A percentile compares a stretch with the other conserved stretches of the same genome.
phyloP scores from a whole-genome alignment of 2,888 invertebrate genomes.

The Aphidius colemani region DNA sequence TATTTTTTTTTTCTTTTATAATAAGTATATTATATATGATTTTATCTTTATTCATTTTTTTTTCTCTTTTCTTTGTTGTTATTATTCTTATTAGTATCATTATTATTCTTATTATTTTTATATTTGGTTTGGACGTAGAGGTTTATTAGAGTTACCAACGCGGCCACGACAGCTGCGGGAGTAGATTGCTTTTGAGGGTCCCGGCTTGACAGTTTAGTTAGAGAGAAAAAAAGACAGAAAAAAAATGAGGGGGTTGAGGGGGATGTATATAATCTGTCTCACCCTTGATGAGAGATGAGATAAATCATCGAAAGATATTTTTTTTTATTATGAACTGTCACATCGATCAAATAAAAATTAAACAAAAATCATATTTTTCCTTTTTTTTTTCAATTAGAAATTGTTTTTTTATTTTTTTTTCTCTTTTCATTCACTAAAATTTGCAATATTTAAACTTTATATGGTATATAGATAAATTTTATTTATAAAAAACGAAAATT shows the following conservation, averaged over 20 bases:
- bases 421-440: constrained; percentile 15
- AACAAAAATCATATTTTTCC: background rate
- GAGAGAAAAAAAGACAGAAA: background rate
- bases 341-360: background rate
- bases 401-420: constrained; percentile 13
- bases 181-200: constrained; percentile 38
- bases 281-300: constrained; percentile 44
- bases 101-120: background rate
- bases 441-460: too few relatives aligned
- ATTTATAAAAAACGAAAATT: too few relatives aligned
- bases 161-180: constrained; percentile 39
- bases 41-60: background rate
- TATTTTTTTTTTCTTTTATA: background rate
- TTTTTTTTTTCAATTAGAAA: background rate
- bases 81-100: background rate
- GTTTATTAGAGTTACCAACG: constrained; percentile 36
- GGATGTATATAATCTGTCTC: constrained; percentile 37
- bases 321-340: background rate
- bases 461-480: too few relatives aligned
- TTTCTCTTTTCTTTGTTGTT: background rate
- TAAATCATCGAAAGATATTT: constrained; percentile 35
- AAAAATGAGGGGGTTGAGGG: background rate
- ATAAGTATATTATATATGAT: background rate
- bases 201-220: constrained; percentile 10
- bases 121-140: background rate